Base-by-base conservation (phyloP, 2,113 vertebrate genomes). In the Sylvietta virens region DNA sequence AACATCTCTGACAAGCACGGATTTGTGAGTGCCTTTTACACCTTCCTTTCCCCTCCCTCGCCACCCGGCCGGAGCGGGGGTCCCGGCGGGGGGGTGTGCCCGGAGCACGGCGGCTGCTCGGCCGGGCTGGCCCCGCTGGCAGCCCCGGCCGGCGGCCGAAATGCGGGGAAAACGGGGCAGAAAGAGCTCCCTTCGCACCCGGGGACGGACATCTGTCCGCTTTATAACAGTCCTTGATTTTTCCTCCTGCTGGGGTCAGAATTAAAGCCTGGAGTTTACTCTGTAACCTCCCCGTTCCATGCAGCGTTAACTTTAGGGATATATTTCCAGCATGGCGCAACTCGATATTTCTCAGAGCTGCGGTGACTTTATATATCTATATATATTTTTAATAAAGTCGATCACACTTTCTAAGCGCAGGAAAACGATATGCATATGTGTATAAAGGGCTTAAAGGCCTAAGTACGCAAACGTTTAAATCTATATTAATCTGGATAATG, bases 1-100 rank as follows among this genome's bases (percentile, higher is more conserved):
- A 99, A 99, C 97, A 99, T 99, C 97, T 99, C 99, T 66, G 99
- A 99, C 98, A 99, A 99, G 97, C 99, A 99, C 53, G 99, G 99
- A 98, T 99, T 99, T 99, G 99, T 99, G 98, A 99, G 99, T 99
- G 83, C 85, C 96, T 96, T 92, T 94, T 97, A 96, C 96, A 82
- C 79, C 80, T 86, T 58, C 58, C 30, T 70, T 4, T n/a, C 11
- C 19, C 21, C 44, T 53, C 18, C 47, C 57, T 48, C 48, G 4
- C 27, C 24, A 4, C 37, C 67, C 13, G 45, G 50, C 61, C 50
- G 24, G 83, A 73, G 86, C 70, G 13, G 65, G 81, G 76, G 56
- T 79, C 70, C 51, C 31, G 11, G 57, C 10, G 22, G 21, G 84
- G 80, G 65, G n/a, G 28, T 28, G 40, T 23, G 11, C 53, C 70